Conservation (phyloP, 2,113 vertebrate species). For the Cheirogaleus medius region DNA sequence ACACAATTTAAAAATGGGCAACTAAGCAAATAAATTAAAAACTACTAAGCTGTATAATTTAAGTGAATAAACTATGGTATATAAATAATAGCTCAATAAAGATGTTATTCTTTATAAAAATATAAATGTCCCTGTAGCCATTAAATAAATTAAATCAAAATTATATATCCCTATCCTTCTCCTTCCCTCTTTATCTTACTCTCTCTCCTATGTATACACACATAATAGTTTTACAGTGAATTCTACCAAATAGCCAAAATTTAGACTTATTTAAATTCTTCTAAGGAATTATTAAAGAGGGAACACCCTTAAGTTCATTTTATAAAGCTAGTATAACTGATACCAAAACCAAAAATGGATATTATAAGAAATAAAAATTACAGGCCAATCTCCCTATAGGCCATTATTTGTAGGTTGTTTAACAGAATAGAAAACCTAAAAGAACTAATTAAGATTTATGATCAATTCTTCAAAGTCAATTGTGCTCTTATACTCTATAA, state of each 20-base stretch:
- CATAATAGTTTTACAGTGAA: background rate
- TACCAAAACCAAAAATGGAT: background rate
- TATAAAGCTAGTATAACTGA: background rate
- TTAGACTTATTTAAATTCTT: background rate
- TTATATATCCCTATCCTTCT: background rate
- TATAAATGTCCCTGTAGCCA: background rate
- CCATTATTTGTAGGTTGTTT: background rate
- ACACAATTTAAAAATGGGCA: background rate
- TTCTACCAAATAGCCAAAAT: background rate
- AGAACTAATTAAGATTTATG: background rate
- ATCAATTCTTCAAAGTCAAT: background rate
- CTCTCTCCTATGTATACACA: background rate
- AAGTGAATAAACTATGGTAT: background rate
- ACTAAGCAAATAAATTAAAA: background rate
- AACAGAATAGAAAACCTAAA: background rate
- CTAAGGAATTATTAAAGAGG: background rate
- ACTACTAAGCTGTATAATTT: background rate
- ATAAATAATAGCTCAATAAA: background rate
- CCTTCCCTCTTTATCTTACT: background rate
- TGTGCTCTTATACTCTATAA: background rate
- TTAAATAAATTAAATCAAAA: background rate
- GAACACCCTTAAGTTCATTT: background rate
- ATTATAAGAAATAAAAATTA: background rate
- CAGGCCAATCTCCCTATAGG: background rate
- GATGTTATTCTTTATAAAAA: background rate